phyloP scores from a whole-genome alignment of 2,797 vertebrate species.

The Pipistrellus pygmaeus region DNA sequence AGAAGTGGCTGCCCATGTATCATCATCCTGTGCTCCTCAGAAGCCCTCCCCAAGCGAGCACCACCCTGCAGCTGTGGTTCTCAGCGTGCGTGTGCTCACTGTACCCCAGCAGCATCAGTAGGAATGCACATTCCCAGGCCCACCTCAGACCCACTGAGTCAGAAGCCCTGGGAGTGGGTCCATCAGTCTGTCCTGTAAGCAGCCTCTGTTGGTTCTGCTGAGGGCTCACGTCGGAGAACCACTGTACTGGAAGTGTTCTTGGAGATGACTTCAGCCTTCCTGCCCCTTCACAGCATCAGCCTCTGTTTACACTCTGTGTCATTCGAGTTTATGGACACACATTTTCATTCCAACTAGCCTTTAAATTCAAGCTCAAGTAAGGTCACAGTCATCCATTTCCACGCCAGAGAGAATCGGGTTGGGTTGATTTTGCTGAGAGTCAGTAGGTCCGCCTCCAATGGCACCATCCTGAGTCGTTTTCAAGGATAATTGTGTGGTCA shows the following conservation, averaged over 20 bases:
- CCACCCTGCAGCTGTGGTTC: not conserved
- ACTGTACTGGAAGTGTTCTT: accelerated
- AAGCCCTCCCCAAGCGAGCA: not conserved
- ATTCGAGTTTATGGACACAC: not conserved
- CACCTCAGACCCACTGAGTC: not conserved
- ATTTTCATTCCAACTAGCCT: not conserved
- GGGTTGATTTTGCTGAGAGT: not conserved
- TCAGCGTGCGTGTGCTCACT: not conserved
- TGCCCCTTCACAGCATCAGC: not conserved
- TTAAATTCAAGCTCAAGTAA: not conserved
- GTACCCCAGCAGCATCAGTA: not conserved
- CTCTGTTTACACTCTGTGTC: not conserved
- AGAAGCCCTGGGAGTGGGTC: not conserved
- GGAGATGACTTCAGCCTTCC: not conserved
- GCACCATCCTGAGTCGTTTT: not conserved
- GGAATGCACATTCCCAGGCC: not conserved
- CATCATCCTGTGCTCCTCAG: not conserved
- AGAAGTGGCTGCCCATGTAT: not conserved
- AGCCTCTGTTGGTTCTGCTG: not conserved
- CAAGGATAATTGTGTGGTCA: not conserved
- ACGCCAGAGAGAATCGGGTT: not conserved
- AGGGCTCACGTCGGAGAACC: not conserved
- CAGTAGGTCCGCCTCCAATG: not conserved
- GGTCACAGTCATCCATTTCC: not conserved
- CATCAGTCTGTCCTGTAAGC: not conserved